Base-by-base conservation (phyloP, 2,113 vertebrate species). In the Dryoscopus gambensis region DNA sequence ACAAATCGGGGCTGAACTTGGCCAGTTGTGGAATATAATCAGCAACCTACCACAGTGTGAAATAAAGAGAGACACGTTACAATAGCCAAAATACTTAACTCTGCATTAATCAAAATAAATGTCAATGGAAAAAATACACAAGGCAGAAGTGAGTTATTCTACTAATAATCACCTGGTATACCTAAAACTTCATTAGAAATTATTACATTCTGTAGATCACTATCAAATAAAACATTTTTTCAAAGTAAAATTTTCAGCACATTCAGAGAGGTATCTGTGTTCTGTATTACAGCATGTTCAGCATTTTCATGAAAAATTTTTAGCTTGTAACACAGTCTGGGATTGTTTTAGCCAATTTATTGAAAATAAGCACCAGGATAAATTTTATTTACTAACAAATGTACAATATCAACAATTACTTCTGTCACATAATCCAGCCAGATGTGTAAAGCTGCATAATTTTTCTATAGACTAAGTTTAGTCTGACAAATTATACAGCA, bases 1-100 rank as follows among this genome's bases (percentile, higher is more conserved):
- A 99, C 93, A 99, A 97, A 96, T 99, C 99, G 13, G 99, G 99
- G 91, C 99, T 99, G 98, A 99, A 99, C 91, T 99, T 99, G 57
- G 99, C 98, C 97, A 99, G 97, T 62, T 99, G 99, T 92, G 99
- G 99, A 96, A 99, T 99, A 97, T 99, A 99, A 96, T 99, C 99
- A 46, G 99, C 99, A 98, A 99, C 99, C 99, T 99, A 74, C 12
- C n/a, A 91, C 78, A 86, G 93, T 0, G 15, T 35, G 39, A 92
- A 86, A 94, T 11, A 62, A 13, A 80, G 25, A 52, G 6, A 89
- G 13, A 93, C 6, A 69, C 7, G 14, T 92, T 81, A 84, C 18
- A 78, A 39, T 30, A 76, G 7, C 16, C 44, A 52, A 31, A 82
- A 64, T 19, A 39, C 5, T 77, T 65, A 75, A 56, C 11, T 53